Base-by-base conservation (phyloP, 1,140 invertebrate species). In the Drosophila pseudoananassae region DNA sequence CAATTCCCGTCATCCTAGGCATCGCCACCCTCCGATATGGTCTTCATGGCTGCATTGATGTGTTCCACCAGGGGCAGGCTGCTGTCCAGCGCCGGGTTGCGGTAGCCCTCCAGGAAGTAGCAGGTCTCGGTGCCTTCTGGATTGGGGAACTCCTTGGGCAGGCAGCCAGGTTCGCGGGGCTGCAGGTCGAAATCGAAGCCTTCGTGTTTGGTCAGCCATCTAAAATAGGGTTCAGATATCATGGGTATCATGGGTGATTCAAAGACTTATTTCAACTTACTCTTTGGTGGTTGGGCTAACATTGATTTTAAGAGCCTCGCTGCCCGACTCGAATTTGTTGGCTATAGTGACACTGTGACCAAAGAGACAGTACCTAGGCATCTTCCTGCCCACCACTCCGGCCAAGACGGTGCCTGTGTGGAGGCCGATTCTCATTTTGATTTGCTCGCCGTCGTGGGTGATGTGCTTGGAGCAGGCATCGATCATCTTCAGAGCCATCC, bases 391-490 rank as follows among this genome's bases (percentile, higher is more conserved):
- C n/a, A 98, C 97, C 0, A 98, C 96, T 0, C 97, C 97, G 14
- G 97, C 97, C 20, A 98, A 90, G 0, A 98, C 97, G 14, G 96
- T 96, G 0, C 97, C 97, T 3, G 97, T 97, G 81, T 98, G 97
- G 3, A 98, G 93, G 4, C 98, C 98, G 77, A 98, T 98, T 27
- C 98, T 93, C 97, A 99, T 98, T 97, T 99, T 93, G 77, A 98
- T 98, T 47, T 97, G 96, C 92, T 97, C 95, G 10, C 97, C 97
- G 89, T 98, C 96, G 82, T 98, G 98, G 8, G 98, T 97, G 53
- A 95, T 94, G 90, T 98, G 97, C 75, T 95, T 94, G 5, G 95
- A 94, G 90, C 97, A 98, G 0, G 96, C 96, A 81, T 97, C 94
- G 63, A 98, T 97, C 98, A 99, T 99, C 43, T 93, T 93, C 20